These are phyloP conservation scores for Caenorhabditis plicata DNA, from an alignment of 2,888 invertebrate species.

Conservation along the genomic window DNA sequence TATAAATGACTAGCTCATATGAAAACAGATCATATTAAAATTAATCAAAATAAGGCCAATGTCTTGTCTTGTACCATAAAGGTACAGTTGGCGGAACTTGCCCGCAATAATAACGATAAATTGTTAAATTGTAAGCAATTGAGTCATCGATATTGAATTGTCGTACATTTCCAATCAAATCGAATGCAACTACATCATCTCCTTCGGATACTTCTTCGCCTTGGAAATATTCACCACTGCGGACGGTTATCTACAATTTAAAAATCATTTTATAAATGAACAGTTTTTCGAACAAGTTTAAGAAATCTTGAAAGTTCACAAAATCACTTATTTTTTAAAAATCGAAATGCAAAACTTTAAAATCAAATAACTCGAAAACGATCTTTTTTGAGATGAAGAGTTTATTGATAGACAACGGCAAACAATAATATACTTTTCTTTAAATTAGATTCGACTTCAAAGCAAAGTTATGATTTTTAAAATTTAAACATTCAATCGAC, in stretches of 20 bases:
- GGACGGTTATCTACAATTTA: slow-evolving; percentile 27
- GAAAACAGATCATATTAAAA: too few species aligned
- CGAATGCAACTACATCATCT: slow-evolving; percentile 35
- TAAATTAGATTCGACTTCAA: too few species aligned
- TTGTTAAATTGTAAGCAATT: not conserved
- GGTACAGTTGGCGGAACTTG: slow-evolving; percentile 32
- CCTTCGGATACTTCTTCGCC: slow-evolving; percentile 39
- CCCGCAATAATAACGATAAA: slow-evolving; percentile 37
- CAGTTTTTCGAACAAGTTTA: not conserved
- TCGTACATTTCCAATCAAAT: slow-evolving; percentile 36
- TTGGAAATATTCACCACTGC: slow-evolving; percentile 41
- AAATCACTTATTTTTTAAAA: not conserved
- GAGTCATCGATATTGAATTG: slow-evolving; percentile 6
- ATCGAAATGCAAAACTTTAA: too few species aligned
- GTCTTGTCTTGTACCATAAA: slow-evolving; percentile 32
- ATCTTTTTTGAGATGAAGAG: too few species aligned
- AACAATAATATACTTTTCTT: too few species aligned
- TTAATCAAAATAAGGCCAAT: slow-evolving; percentile 39
- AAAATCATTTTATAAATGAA: not conserved
- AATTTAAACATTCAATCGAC: too few species aligned
- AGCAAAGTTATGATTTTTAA: too few species aligned
- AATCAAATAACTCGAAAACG: too few species aligned
- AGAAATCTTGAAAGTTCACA: not conserved
- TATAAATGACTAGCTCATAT: too few species aligned
- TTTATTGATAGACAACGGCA: too few species aligned